Conservation (phyloP, 2,797 vertebrate genomes). For the Yasuhikotakia modesta region DNA sequence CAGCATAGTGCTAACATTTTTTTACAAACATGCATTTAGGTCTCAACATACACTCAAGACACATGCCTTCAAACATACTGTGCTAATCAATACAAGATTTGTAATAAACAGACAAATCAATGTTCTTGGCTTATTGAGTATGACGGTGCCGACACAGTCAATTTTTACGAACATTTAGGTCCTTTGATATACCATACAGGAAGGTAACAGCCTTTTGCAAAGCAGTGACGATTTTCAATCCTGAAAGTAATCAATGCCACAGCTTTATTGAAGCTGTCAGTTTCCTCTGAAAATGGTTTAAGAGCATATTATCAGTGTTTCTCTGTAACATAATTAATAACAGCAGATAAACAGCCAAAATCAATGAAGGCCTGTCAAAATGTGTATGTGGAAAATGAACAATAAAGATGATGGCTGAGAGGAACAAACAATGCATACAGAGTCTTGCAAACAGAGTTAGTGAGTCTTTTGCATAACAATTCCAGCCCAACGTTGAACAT, state of each 20-base stretch:
- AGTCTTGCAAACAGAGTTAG: too few relatives aligned
- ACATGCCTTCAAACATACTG: neutral
- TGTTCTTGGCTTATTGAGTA: neutral
- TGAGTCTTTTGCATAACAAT: too few relatives aligned
- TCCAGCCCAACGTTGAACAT: neutral
- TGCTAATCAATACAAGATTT: neutral
- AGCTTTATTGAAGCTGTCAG: too few relatives aligned
- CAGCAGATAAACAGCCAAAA: too few relatives aligned
- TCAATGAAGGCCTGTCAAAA: too few relatives aligned
- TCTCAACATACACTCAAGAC: too few relatives aligned
- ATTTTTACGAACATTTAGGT: neutral
- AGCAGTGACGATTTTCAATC: neutral
- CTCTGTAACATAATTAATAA: neutral
- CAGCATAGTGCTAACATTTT: neutral
- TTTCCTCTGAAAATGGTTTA: too few relatives aligned
- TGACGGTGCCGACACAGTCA: too few relatives aligned
- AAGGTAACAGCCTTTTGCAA: neutral
- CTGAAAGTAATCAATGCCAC: neutral
- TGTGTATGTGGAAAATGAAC: neutral
- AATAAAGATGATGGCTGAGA: neutral
- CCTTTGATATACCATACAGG: neutral
- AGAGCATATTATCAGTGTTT: too few relatives aligned
- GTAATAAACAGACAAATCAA: neutral
- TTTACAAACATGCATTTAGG: neutral
- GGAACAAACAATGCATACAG: neutral